Percentiles rank a stretch among this genome's conserved stretches.
phyloP scores from a whole-genome alignment of 2,113 vertebrate genomes.

The Psophia crepitans region DNA sequence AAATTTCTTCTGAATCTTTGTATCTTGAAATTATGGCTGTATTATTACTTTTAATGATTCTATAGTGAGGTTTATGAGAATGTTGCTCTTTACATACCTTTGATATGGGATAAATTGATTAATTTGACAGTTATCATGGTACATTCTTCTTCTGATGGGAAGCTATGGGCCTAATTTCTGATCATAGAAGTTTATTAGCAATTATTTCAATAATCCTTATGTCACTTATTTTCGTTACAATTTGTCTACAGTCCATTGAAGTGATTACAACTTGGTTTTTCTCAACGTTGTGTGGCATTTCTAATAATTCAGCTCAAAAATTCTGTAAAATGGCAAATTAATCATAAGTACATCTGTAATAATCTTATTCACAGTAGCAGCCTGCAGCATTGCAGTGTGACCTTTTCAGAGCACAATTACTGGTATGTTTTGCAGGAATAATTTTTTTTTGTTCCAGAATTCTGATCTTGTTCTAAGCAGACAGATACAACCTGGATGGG shows the following conservation, averaged over 20 bases:
- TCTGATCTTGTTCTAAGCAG: background rate
- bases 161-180: background rate
- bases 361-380: background rate
- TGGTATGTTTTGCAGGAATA: background rate
- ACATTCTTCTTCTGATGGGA: background rate
- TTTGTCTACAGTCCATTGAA: background rate
- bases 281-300: background rate
- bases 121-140: background rate
- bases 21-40: background rate
- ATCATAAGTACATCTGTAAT: background rate
- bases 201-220: background rate
- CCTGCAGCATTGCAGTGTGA: background rate
- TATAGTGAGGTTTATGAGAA: background rate
- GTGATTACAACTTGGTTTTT: background rate
- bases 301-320: background rate
- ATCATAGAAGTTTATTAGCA: background rate
- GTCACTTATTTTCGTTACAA: background rate
- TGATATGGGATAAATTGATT: background rate
- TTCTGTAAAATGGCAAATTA: background rate
- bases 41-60: background rate
- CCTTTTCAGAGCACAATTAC: conserved; percentile 1
- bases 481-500: background rate
- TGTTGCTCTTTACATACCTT: rapidly evolving
- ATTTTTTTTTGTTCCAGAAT: background rate
- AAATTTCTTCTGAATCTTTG: background rate